Evolutionary conservation across 2,888 invertebrate genomes (phyloP), one percentile per base, ranked within the genome.

Genomic region (Nomada ruficornis): DNA sequence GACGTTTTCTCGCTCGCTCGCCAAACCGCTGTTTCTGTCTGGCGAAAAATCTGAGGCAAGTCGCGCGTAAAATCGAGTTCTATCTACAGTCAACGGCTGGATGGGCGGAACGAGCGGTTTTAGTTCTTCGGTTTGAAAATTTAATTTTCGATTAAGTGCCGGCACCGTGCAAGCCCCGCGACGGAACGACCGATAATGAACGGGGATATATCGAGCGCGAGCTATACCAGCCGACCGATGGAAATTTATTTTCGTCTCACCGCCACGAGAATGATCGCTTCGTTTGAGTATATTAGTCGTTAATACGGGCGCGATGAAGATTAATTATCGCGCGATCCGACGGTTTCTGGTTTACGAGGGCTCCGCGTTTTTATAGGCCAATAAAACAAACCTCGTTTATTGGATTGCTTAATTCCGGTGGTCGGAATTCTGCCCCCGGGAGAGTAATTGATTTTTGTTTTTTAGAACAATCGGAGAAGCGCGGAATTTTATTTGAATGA

Each of bases 21-120:
- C 15, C 15, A 5, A 13, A 13, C 23, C 23, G 10, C 20, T 50
- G 23, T 54, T 23, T 42, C 59, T 18, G 50, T 44, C 57, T 23
- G 52, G 50, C 67, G 71, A 84, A 86, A 86, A 86, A 81, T 79
- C 84, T 50, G 62, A 62, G 65, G 62, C 42, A 72, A 74, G 62
- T 71, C 67, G 50, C 50, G 57, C 59, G 77, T 70, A 59, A 82
- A 83, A 83, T 77, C 67, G 74, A 68, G 63, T 68, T 74, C 71
- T 54, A 65, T 69, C 69, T 15, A 47, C 44, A 26, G 67, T 13
- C 23, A 59, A 7, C 26, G 62, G 23, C 18, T n/a, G 29, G 20
- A 63, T 50, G 42, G 64, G 3, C 36, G 29, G 54, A 44, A 55
- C 55, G 63, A 60, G 36, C 50, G 71, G 57, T 72, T 77, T 73